These are phyloP conservation scores for Galeopterus variegatus DNA, from an alignment of 2,113 vertebrate species.

Conservation along the genomic window DNA sequence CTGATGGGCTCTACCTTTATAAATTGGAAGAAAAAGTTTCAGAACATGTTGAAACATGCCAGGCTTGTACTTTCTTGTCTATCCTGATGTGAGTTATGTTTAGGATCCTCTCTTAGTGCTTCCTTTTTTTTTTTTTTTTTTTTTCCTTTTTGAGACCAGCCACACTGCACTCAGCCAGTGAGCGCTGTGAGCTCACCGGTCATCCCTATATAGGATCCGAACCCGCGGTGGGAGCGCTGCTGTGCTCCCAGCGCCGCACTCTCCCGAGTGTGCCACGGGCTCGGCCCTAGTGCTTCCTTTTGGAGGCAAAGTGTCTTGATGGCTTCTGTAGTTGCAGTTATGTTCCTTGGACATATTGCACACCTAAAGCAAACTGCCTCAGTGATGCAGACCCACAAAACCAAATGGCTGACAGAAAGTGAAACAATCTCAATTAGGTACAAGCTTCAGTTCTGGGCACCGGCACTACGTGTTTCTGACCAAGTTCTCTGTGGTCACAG, in stretches of 20 bases:
- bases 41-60: not conserved
- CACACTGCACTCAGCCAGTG: no score
- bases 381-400: not conserved
- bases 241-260: no score
- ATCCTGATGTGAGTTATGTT: not conserved
- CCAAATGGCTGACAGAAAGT: not conserved
- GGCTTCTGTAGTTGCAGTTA: not conserved
- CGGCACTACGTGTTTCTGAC: not conserved
- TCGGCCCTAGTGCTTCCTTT: conserved; percentile 12
- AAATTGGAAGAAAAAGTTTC: not conserved
- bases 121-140: no score
- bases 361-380: not conserved
- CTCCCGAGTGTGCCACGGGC: no score
- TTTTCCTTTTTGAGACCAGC: no score
- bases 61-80: not conserved
- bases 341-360: not conserved
- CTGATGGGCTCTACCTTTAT: not conserved
- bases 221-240: no score
- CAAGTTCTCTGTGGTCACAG: not conserved
- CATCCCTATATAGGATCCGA: no score
- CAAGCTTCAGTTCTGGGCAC: not conserved
- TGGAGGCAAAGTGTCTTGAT: not conserved
- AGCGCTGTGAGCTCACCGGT: no score
- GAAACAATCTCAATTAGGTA: not conserved
- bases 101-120: not conserved